phyloP scores from a whole-genome alignment of 2,797 vertebrate genomes.

The Amblyopsis hoosieri region DNA sequence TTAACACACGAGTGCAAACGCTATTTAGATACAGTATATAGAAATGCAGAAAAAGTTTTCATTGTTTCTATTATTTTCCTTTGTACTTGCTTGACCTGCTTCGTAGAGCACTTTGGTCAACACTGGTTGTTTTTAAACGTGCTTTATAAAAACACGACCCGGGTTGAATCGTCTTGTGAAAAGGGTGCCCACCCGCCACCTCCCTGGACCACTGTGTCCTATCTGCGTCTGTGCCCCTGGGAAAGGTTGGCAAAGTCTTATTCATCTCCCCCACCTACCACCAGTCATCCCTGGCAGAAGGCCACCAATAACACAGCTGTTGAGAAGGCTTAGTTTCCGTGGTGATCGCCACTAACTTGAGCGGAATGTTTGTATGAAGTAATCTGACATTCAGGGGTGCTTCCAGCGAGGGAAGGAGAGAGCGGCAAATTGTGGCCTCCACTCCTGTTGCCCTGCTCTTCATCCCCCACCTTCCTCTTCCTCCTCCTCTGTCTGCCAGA shows the following conservation, averaged over 20 bases:
- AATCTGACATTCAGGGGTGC: slow-evolving; percentile 75
- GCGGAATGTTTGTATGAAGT: slow-evolving; percentile 79
- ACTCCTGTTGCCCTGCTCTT: slow-evolving; percentile 25
- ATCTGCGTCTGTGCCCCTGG: slow-evolving; percentile 24
- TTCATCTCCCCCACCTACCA: slow-evolving; percentile 52
- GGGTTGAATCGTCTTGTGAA: no score
- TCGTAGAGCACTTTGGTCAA: no score
- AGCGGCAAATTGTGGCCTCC: slow-evolving; percentile 49
- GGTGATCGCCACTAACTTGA: slow-evolving; percentile 71
- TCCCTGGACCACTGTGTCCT: not conserved
- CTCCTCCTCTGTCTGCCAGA: slow-evolving; percentile 40
- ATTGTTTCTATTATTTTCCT: no score
- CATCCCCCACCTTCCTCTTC: slow-evolving; percentile 8
- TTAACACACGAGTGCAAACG: no score
- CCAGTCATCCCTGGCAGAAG: slow-evolving; percentile 70
- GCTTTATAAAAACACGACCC: no score
- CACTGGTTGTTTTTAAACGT: no score
- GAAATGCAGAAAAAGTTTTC: no score
- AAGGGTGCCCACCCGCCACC: slow-evolving; percentile 10
- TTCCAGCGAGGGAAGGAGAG: slow-evolving; percentile 52
- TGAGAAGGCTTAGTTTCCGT: slow-evolving; percentile 84
- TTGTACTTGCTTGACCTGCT: no score
- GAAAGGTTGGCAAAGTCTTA: slow-evolving; percentile 49
- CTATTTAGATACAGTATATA: no score
- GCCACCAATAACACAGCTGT: slow-evolving; percentile 91